Evolutionary conservation across 1,140 invertebrate species (phyloP), one percentile per base, ranked within the genome.

Genomic region (Augochlora pura): DNA sequence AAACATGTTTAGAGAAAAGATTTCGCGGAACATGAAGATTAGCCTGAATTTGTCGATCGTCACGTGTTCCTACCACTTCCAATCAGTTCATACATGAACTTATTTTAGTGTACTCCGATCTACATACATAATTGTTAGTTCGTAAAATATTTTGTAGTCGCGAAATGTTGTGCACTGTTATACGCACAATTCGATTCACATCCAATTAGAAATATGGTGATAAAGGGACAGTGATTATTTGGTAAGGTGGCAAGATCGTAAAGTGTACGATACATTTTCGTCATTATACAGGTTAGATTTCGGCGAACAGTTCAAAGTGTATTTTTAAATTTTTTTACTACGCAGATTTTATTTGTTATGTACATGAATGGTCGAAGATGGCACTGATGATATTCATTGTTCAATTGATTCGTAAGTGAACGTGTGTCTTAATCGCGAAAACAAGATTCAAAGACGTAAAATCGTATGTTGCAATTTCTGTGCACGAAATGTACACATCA

Each of bases 221-320:
- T 54, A 46, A 21, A 59, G 4, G 32, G 69, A n/a, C 39, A 23
- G 39, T 84, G 60, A 67, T 0, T 38, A 27, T 12, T 39, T 49
- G 62, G 81, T 79, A 80, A 71, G 72, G 74, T 7, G 25, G 27
- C 1, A 42, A 32, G n/a, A 7, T n/a, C 64, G 0, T 0, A 46
- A 7, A 59, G 8, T 67, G 25, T 16, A 21, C 16, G 18, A 54
- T 46, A 23, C 57, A 46, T 4, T 77, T 23, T 14, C 23, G 21
- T 52, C 59, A 25, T 3, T 66, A 25, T 38, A 65, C 18, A 84
- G 76, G 83, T 84, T 84, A 84, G 38, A 46, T 65, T 65, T 52
- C 60, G 65, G 14, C 39, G 12, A 52, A 62, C 2, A 18, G 14
- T 65, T n/a, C 32, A 64, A 71, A 73, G 18, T 68, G 2, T 52